Base-by-base conservation (phyloP, 1,140 invertebrate genomes). In the Archivesica marissinica region DNA sequence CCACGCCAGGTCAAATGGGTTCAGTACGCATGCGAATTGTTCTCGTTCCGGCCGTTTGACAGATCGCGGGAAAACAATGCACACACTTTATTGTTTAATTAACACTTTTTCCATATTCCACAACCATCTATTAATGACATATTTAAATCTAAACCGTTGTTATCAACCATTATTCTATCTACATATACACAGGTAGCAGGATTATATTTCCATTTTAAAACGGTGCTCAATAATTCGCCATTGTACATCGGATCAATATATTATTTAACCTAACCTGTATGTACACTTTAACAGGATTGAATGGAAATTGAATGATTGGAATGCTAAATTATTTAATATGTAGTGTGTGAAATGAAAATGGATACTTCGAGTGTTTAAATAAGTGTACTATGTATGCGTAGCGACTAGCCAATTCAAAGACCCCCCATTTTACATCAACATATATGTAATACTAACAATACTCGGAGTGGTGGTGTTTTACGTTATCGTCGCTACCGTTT, bases 1-100 rank as follows among this genome's bases (percentile, higher is more conserved):
- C 78, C 86, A 90, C 80, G 87, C 75, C 41, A 41, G 75, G 68
- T 83, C 41, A 78, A 54, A 77, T 61, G 61, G 74, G 87, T 87
- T 87, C 80, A 86, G 81, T 41, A 89, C 79, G 75, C 78, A 82
- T 81, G 56, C 80, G 84, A 75, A 30, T 52, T 64, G 9, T 39
- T 64, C 52, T 17, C 33, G 70, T 84, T 83, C 61, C 52, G 54
- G 30, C 77, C 25, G 35, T 81, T 75, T 72, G 44, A 89, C 61
- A 80, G 76, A 80, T 52, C 86, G 85, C 85, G 52, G 50, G 70
- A 70, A 75, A 88, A 76, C 74, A 56, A 76, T 76, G 74, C 52
- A 38, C 50, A 33, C 61, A 64, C 61, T 54, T 54, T 54, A 50
- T 28, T 50, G 15, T 50, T 74, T 30, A 35, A 68, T 64, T 64